These are phyloP conservation scores for Corythornis madagascariensis DNA, from an alignment of 2,113 vertebrate species.

Conservation along the genomic window DNA sequence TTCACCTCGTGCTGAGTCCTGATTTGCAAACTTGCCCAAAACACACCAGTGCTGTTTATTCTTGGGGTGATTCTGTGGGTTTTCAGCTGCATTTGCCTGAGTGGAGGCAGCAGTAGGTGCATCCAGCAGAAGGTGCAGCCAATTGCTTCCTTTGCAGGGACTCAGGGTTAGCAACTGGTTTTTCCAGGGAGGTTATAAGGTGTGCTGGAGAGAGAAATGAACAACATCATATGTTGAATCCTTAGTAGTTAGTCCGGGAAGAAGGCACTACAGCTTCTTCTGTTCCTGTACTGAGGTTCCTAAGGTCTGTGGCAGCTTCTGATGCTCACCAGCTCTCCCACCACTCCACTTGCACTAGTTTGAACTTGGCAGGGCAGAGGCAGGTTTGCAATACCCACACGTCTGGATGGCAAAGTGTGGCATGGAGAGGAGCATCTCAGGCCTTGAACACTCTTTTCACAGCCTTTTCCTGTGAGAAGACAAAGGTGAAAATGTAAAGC, in stretches of 20 bases:
- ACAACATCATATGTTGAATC: rapidly evolving
- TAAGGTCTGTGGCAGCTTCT: neutral
- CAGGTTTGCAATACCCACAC: neutral
- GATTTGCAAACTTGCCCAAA: neutral
- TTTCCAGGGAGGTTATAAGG: neutral
- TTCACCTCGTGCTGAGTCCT: neutral
- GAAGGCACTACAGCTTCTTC: neutral
- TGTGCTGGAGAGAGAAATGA: neutral
- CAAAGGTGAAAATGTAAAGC: neutral
- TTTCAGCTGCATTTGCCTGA: rapidly evolving
- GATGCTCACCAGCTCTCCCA: neutral
- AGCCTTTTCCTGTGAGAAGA: neutral
- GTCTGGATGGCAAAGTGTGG: rapidly evolving
- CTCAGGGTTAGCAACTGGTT: neutral
- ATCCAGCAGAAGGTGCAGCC: neutral
- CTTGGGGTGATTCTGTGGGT: neutral
- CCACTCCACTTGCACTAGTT: rapidly evolving
- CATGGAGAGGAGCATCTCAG: neutral
- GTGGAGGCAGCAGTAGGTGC: neutral
- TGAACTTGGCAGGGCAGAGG: neutral
- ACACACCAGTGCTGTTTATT: neutral
- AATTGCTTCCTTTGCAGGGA: neutral
- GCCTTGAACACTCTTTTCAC: rapidly evolving
- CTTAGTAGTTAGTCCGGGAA: neutral
- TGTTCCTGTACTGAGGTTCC: neutral